Evolutionary conservation across 2,888 invertebrate species (phyloP), one percentile per base, ranked within the genome.

Genomic region (Acanthoscelides obtectus): DNA sequence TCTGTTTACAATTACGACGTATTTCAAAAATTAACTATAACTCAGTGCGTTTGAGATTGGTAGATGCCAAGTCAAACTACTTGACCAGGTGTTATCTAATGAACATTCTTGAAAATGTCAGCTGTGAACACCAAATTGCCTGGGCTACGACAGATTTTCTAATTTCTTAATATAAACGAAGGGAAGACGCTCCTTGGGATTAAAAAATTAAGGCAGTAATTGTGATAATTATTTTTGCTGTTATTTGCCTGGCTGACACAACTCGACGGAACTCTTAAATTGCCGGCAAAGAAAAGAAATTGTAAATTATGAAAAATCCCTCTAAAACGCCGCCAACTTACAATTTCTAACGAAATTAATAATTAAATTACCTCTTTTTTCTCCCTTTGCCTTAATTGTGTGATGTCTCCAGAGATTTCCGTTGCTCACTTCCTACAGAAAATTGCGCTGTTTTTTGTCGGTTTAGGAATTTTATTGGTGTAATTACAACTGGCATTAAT

Each of bases 271-370:
- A 45, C 45, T 45, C 45, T 45, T 45, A 45, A 45, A 45, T 45
- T 45, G 45, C 45, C 17, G 45, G 45, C 45, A 45, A 45, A 20
- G 68, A 66, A 66, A 66, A 27, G 64, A 70, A 68, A 70, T 70
- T 72, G 22, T 70, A 27, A 71, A 72, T 74, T 72, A 69, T 70
- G 69, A 79, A 77, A 78, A 79, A 79, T 75, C 76, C 77, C 74
- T 74, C 73, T 75, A 78, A 76, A 73, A 73, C 68, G 75, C 73
- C 76, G 71, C 73, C 71, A 75, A 75, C 77, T 78, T 79, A 77
- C 77, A 80, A 75, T 79, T 79, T 79, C 78, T 78, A 80, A 80
- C 78, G 72, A 76, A 80, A 80, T 80, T 81, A 80, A 78, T 80
- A 80, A 81, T 80, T 80, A 76, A 77, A 80, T 81, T 80, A 73